Percentiles rank a stretch among this genome's conserved stretches.
Evolutionary conservation across 2,113 vertebrate genomes (phyloP).

Genomic region (Muntiacus muntjak): DNA sequence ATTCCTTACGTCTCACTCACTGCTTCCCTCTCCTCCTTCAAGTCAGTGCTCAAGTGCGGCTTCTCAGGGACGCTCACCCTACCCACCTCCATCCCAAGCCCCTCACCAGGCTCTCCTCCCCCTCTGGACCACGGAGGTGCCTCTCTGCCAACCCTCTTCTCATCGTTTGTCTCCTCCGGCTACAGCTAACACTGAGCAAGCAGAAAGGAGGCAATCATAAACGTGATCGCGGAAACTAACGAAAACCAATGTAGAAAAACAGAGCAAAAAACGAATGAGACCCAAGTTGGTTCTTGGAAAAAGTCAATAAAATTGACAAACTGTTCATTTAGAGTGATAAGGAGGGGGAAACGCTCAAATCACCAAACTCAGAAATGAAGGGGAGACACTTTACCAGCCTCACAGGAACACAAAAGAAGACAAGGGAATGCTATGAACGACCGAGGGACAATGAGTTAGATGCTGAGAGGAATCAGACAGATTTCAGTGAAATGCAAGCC

Average conservation of each 20-base stretch:
- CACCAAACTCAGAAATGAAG: background rate
- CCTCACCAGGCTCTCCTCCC: background rate
- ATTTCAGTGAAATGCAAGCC: background rate
- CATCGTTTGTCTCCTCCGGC: background rate
- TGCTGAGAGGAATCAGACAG: fast-evolving
- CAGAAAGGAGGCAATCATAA: too few species aligned
- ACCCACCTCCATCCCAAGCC: background rate
- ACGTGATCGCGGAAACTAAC: background rate
- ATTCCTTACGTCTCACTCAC: background rate
- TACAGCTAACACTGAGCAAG: background rate
- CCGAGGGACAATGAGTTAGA: background rate
- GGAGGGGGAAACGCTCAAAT: too few species aligned
- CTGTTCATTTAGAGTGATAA: background rate
- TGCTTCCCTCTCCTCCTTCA: background rate
- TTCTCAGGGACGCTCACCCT: fast-evolving
- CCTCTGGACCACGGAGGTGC: fast-evolving
- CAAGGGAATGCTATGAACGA: fast-evolving
- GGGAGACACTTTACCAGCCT: background rate
- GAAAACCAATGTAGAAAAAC: background rate
- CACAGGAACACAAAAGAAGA: background rate
- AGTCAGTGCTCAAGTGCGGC: background rate
- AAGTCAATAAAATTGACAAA: background rate
- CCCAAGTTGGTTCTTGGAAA: background rate
- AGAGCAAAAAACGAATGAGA: background rate
- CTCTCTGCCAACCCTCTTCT: background rate